Percentiles rank a stretch among this genome's conserved stretches.
Evolutionary conservation across 2,797 vertebrate species (phyloP).

Genomic region (Forpus xanthops): DNA sequence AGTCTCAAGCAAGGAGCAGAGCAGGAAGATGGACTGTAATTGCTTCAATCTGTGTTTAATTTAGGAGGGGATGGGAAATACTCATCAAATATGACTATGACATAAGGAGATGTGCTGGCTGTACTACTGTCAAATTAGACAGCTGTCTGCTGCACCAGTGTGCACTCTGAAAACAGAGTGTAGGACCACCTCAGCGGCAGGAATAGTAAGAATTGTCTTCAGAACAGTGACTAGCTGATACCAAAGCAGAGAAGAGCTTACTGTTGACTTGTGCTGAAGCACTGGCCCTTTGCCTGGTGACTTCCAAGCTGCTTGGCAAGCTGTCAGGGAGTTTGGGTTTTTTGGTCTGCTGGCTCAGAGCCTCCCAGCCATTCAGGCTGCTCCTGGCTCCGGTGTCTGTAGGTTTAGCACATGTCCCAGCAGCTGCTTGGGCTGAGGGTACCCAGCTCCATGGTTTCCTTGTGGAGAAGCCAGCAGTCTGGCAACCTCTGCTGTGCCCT

Average conservation of each 20-base stretch:
- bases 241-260: neutral
- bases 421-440: neutral
- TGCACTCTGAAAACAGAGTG: neutral
- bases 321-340: neutral
- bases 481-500: neutral
- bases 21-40: neutral
- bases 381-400: neutral
- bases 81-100: neutral
- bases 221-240: neutral
- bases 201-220: neutral
- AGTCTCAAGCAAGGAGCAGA: neutral
- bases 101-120: neutral
- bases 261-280: neutral
- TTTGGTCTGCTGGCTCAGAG: neutral
- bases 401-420: slow-evolving; percentile 5
- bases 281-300: slow-evolving; percentile 1
- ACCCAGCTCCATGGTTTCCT: slow-evolving; percentile 18
- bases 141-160: neutral
- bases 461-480: neutral
- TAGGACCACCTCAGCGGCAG: neutral
- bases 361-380: neutral
- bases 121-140: neutral
- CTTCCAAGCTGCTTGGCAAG: slow-evolving; percentile 1
- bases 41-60: neutral
- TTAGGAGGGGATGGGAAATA: neutral